Evolutionary conservation across 2,797 vertebrate species (phyloP).

Genomic region (Sebastolobus alascanus): DNA sequence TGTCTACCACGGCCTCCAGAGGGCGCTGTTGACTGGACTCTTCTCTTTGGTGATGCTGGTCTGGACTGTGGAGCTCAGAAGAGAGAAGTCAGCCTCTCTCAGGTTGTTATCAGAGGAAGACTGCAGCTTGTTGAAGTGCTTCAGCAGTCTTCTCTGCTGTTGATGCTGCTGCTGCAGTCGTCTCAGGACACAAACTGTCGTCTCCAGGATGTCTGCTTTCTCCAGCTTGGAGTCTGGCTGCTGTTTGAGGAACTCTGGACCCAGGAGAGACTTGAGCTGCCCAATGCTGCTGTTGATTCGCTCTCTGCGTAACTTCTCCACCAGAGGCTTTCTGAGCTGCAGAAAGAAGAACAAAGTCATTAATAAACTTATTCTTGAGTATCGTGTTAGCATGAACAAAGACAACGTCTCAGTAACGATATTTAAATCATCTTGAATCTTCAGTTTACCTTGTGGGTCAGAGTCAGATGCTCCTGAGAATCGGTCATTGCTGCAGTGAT

Average conservation of each 20-base stretch:
- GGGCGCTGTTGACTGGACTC: constrained; percentile 34
- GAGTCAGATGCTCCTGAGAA: constrained; percentile 69
- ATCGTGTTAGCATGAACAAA: background rate
- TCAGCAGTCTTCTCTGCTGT: constrained; percentile 55
- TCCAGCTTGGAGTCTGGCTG: constrained; percentile 84
- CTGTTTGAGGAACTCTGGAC: constrained; percentile 79
- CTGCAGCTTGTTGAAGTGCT: constrained; percentile 57
- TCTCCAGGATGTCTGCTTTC: constrained; percentile 85
- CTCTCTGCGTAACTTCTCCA: constrained; percentile 85
- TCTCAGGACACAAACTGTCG: constrained; percentile 81
- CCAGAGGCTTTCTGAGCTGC: constrained; percentile 85
- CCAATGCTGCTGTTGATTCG: constrained; percentile 78
- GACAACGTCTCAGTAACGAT: background rate
- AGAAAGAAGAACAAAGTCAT: constrained; percentile 17
- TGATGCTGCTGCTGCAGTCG: constrained; percentile 41
- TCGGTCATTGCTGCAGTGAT: constrained; percentile 57
- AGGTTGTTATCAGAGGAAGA: constrained; percentile 49
- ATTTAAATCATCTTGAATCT: constrained; percentile 1
- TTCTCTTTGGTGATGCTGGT: constrained; percentile 51
- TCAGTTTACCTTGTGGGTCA: constrained; percentile 78
- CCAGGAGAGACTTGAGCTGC: constrained; percentile 82
- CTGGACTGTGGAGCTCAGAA: constrained; percentile 49
- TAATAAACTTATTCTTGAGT: background rate
- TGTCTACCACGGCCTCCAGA: too few relatives aligned
- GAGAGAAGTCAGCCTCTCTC: constrained; percentile 48